phyloP scores from a whole-genome alignment of 1,140 invertebrate genomes.

The Chionoecetes opilio region DNA sequence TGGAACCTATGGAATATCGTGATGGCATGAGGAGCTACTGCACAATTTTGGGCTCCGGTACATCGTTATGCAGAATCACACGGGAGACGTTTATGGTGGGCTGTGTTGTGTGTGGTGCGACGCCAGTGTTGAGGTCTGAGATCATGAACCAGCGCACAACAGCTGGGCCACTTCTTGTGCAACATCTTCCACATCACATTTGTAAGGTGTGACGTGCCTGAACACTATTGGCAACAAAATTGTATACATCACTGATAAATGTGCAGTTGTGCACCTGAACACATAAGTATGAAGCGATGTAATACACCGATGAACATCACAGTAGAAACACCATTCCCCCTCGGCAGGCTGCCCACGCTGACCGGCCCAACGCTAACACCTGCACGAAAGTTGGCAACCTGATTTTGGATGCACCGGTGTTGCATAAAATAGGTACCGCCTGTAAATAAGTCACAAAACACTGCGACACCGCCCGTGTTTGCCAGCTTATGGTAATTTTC shows the following conservation, averaged over 20 bases:
- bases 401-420: no score
- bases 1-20: background rate
- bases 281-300: conserved; percentile 20
- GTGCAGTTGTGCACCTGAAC: background rate
- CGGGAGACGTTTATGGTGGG: background rate
- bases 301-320: conserved; percentile 10
- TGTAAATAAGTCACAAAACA: no score
- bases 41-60: conserved; percentile 7
- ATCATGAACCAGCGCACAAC: conserved; percentile 18
- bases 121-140: background rate
- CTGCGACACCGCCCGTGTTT: no score
- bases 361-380: background rate
- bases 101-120: background rate
- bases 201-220: background rate
- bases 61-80: background rate
- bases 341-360: background rate
- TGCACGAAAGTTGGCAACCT: background rate
- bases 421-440: no score
- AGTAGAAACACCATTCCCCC: background rate
- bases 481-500: no score
- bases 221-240: background rate
- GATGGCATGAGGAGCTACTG: conserved; percentile 25
- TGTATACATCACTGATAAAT: background rate
- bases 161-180: conserved; percentile 24
- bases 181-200: conserved; percentile 17